These are phyloP conservation scores for Andrena praecox DNA, from an alignment of 2,888 invertebrate species.

Conservation along the genomic window DNA sequence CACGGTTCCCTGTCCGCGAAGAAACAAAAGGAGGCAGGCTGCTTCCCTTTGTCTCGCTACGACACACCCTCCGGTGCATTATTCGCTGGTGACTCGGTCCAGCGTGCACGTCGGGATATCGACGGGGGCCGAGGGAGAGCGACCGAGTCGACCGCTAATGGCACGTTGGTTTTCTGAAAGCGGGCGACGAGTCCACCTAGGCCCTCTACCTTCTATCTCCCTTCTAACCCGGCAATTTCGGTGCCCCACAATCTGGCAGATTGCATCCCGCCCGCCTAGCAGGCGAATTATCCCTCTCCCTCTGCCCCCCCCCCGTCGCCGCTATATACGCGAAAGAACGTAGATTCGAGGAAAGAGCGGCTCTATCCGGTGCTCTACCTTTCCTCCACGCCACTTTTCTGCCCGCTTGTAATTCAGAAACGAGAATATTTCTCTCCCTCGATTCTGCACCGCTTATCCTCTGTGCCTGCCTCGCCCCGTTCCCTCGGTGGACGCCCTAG, in stretches of 20 bases:
- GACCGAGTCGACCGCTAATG: conserved; percentile 65
- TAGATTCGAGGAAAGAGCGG: conserved; percentile 27
- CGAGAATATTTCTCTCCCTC: conserved; percentile 48
- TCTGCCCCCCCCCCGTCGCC: neutral
- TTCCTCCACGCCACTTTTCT: conserved; percentile 50
- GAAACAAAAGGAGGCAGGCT: conserved; percentile 67
- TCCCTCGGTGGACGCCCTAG: neutral
- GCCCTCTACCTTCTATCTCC: conserved; percentile 28
- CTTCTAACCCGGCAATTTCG: conserved; percentile 79
- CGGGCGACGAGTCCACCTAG: conserved; percentile 37
- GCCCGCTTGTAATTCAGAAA: conserved; percentile 63
- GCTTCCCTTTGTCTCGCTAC: conserved; percentile 65
- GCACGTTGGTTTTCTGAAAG: conserved; percentile 74
- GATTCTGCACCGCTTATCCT: conserved; percentile 31
- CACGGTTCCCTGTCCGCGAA: conserved; percentile 21
- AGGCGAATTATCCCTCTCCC: conserved; percentile 61
- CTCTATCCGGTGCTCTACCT: conserved; percentile 35
- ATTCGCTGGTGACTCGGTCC: conserved; percentile 66
- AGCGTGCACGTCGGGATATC: conserved; percentile 52
- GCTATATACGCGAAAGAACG: conserved; percentile 26
- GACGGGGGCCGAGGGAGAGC: conserved; percentile 40
- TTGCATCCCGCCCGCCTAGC: conserved; percentile 74
- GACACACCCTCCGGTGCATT: conserved; percentile 64
- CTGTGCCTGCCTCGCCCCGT: neutral
- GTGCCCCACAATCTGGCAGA: conserved; percentile 79